Base-by-base conservation (phyloP, 2,797 vertebrate genomes). In the Petrocephalus schoutedeni region DNA sequence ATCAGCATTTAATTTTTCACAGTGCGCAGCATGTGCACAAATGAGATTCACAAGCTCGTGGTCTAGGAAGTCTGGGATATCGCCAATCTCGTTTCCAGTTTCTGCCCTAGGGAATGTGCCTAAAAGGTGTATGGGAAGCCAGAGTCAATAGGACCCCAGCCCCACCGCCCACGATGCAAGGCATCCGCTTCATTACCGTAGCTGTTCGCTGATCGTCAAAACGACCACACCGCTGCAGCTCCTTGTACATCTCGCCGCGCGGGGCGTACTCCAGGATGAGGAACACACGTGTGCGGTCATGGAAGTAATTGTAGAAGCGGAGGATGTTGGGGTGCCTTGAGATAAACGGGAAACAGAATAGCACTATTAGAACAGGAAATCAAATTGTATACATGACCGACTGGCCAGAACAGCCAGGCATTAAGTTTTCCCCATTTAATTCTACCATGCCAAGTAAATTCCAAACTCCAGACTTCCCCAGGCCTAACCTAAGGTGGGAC, bases 301-400 rank as follows among this genome's bases (percentile, higher is more conserved):
- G 95, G 92, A 98, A 98, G 88, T 98, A 98, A 92, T 98, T 98
- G 92, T 98, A 98, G 90, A 98, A 97, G 36, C 96, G 95, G 89
- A 98, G 93, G 89, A 98, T 97, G 90, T 98, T 98, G 85, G 97
- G 97, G 77, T 98, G 98, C 86, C 98, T 98, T 86, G 80, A 80
- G 8, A 88, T 28, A 28, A 9, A 89, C 45, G 7, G 74, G 74
- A 3, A 21, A 49, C 74, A 80, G 74, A 80, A 80, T 6, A 80
- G 19, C 19, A 80, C 3, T 19, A 80, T 3, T n/a, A 19, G 0
- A n/a, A 49, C 71, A 45, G 71, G 74, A 80, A 49, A 80, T 49
- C 1, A 16, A 36, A 36, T 71, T 71, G 14, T 36, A 71, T 2
- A 36, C 4, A 41, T 36, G 41, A 45, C 3, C 41, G 32, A 36